A percentile compares a stretch with the other conserved stretches of the same genome.
phyloP scores from a whole-genome alignment of 2,888 invertebrate species.

The Spisula subtruncata region DNA sequence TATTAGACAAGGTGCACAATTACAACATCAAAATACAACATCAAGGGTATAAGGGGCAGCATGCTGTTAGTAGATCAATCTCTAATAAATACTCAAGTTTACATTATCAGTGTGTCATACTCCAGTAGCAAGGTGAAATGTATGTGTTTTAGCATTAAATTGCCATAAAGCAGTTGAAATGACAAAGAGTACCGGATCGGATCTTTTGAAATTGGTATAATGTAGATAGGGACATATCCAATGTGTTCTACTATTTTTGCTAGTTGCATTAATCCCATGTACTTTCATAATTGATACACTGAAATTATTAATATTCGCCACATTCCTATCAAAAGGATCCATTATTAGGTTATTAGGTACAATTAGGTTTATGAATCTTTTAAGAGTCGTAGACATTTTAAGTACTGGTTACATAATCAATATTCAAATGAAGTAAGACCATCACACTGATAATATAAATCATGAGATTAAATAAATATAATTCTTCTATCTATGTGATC shows the following conservation, averaged over 20 bases:
- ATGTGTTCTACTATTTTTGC: neutral
- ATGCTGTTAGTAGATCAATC: conserved; percentile 64
- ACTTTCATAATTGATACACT: neutral
- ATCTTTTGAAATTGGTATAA: too few species aligned
- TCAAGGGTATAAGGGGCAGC: conserved; percentile 57
- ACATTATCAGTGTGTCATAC: neutral
- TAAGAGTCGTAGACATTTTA: too few species aligned
- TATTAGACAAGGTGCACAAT: conserved; percentile 37
- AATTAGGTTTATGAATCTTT: too few species aligned
- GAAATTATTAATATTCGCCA: neutral
- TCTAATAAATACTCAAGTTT: neutral
- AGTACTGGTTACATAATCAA: neutral
- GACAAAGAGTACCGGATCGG: too few species aligned
- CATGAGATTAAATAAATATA: neutral
- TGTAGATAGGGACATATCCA: neutral
- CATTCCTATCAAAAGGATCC: too few species aligned
- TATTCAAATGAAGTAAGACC: neutral
- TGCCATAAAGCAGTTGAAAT: neutral
- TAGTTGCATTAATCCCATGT: neutral
- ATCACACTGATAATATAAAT: neutral
- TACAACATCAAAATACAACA: conserved; percentile 43
- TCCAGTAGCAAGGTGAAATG: neutral
- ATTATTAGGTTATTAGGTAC: too few species aligned
- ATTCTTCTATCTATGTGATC: neutral
- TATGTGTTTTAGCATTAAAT: neutral